Conservation (phyloP, 2,797 vertebrate genomes). For the Pangasius sanitwongsei region DNA sequence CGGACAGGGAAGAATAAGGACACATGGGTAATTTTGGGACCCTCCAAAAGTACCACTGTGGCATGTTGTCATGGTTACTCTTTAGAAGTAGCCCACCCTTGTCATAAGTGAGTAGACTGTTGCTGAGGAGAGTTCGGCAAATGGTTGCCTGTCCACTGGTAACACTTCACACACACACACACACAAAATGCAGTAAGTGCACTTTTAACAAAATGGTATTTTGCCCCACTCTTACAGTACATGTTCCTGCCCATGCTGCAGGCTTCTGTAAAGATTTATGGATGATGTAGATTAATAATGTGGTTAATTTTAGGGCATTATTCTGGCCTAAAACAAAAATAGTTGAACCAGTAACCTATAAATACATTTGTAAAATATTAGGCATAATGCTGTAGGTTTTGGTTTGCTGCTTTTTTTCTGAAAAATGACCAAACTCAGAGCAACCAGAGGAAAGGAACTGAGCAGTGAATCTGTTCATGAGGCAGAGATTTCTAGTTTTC, state of each 20-base stretch:
- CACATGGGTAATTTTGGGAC: constrained; percentile 33
- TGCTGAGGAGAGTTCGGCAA: constrained; percentile 42
- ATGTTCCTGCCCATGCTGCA: not conserved
- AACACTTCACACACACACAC: not conserved
- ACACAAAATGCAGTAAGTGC: not conserved
- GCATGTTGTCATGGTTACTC: constrained; percentile 58
- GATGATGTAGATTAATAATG: not conserved
- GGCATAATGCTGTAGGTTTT: not conserved
- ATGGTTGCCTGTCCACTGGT: constrained; percentile 43
- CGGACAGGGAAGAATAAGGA: not conserved
- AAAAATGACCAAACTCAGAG: not conserved
- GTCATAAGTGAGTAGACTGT: constrained; percentile 21
- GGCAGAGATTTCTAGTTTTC: not conserved
- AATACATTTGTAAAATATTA: not conserved
- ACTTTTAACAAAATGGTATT: not conserved
- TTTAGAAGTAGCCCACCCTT: constrained; percentile 34
- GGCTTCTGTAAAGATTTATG: not conserved
- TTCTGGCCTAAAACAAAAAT: not conserved
- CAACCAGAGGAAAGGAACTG: not conserved
- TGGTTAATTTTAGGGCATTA: not conserved
- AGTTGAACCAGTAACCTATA: not conserved
- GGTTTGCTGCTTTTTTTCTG: not conserved
- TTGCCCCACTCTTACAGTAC: not conserved
- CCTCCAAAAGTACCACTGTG: constrained; percentile 39
- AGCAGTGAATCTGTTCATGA: not conserved